Evolutionary conservation across 2,113 vertebrate species (phyloP), one percentile per base, ranked within the genome.

Genomic region (Prolemur simus): DNA sequence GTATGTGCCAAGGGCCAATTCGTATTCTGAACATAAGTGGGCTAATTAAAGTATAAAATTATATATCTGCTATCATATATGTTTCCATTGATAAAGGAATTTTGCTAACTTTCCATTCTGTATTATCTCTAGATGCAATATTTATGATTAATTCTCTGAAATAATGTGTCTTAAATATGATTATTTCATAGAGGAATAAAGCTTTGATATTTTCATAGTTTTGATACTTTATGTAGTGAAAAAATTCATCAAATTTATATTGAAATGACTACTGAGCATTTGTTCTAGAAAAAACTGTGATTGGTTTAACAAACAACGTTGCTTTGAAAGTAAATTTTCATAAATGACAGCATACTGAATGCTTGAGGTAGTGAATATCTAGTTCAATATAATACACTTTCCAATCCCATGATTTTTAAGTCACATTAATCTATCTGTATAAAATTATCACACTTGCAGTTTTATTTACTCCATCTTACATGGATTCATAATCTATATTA

Each of bases 301-400:
- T 84, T 84, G 17, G 37, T 84, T 69, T 64, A 85, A 56, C n/a
- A 85, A 71, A 89, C 39, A 84, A 96, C 60, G 84, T 96, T 84
- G 23, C 52, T 78, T 83, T 68, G 15, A 76, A 82, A 92, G 74
- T 34, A 64, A 20, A 15, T 68, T 95, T 92, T 88, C 13, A 58
- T 92, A 92, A 76, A 88, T 34, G 2, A 58, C 58, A 80, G 64
- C 23, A 68, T 42, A 34, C 1, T 63, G n/a, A 87, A 68, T 42
- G 45, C 8, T 93, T 92, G 39, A 77, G 21, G 17, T 88, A 63
- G 77, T 84, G 20, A 63, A 77, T 78, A 71, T 84, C 47, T 84
- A 63, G 52, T 84, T 89, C 29, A 69, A 52, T 37, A 93, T 52
- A 77, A 66, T n/a, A 18, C n/a, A 89, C 52, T 96, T 89, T 63